Evolutionary conservation across 64 coral and sea anemone genomes (phyloP), one percentile per base, ranked within the genome.

Genomic region (Stichodactyla mertensii): DNA sequence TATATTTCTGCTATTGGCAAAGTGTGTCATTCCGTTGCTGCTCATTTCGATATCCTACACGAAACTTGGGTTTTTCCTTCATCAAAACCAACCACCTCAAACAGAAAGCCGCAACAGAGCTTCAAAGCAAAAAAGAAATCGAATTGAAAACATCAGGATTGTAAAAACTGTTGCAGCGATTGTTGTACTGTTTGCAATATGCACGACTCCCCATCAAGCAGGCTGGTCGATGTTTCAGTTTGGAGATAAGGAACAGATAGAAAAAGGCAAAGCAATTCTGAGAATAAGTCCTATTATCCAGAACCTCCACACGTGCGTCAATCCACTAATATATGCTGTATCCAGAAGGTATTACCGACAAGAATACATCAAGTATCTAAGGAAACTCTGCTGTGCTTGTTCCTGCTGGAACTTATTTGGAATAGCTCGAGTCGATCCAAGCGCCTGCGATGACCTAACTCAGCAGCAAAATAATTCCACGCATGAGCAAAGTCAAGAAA

Each of bases 291-390:
- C 36, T 19, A 77, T 87, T 6, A 55, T 92, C 61, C 87, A 88
- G 20, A 87, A 92, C 36, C 83, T 92, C 12, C 86, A 92, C 28
- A 92, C 78, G 6, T 88, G 86, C 16, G 64, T 92, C 2, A 92
- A 92, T 36, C 91, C 91, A 23, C 22, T 92, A 10, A 92, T 92
- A 60, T 92, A 92, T 31, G 91, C 86, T 4, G 82, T 87, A 14
- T 84, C 87, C 2, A 92, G 54, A 54, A 81, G 66, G 83, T 69
- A 84, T 77, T 92, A 88, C 55, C 86, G 87, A 15, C 91, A 82
- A 6, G 91, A 87, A 23, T 92, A 92, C 36, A 88, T 88, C 10
- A 92, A 92, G 28, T 92, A 92, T 14, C 54, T 92, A 16, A 81
- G 24, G 0, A 81, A 81, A 52, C 0, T 81, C 7, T 81, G 16